Base-by-base conservation (phyloP, 2,888 invertebrate genomes). In the Seladonia tumulorum region DNA sequence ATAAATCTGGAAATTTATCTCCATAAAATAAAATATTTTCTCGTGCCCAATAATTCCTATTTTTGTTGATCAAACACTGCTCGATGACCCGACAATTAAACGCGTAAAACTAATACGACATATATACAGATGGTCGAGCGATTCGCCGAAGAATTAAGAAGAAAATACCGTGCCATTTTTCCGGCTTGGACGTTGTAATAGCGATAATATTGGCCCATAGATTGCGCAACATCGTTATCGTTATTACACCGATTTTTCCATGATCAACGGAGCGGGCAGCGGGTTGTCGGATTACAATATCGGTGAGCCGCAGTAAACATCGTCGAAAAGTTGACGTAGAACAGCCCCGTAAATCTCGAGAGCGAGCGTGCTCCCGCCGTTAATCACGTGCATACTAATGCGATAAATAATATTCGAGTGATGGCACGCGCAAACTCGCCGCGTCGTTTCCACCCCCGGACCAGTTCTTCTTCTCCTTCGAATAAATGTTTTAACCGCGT, bases 291-390 rank as follows among this genome's bases (percentile, higher is more conserved):
- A 66, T 66, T 35, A 29, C 22, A 35, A 29, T 66, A 66, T 10
- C 66, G 35, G 66, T 10, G 29, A 35, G 66, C 35, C 35, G 66
- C 10, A 5, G 35, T 18, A 35, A 66, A 66, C 66, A 66, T 35
- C 66, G 66, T 66, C 10, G 66, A 66, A 66, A 66, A 66, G 66
- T 66, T 66, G 35, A 66, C 66, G 66, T 10, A 8, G 66, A 18
- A 35, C 35, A 66, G 8, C 8, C 35, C 18, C 66, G 29, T 66
- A 66, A 66, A 66, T 66, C 66, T 66, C 35, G 35, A 18, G 18
- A 22, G 35, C 22, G 53, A n/a, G 10, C 63, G 16, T 63, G 63
- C 63, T 16, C 66, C 4, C 25, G 60, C 35, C 66, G 66, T 29
- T 29, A 66, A 35, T 66, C 66, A 35, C 22, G 0, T 18, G 35